Percentiles rank a stretch among this genome's conserved stretches.
Evolutionary conservation across 2,888 invertebrate species (phyloP).

Genomic region (Coelinius sp.): DNA sequence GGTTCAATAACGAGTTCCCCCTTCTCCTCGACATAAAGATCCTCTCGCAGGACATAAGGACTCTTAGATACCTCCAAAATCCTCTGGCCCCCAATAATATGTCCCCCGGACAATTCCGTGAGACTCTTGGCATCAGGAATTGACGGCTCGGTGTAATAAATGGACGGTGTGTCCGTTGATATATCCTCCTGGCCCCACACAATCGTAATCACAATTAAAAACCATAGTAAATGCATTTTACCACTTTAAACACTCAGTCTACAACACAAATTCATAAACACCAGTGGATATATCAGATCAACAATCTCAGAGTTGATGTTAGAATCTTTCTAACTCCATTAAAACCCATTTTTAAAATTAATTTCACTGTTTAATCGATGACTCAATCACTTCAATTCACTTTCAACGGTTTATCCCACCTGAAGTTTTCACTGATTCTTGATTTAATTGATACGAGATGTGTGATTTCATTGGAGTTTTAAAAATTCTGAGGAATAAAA

Average conservation of each 20-base stretch:
- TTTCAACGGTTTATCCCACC: constrained; percentile 1
- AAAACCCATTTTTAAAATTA: neutral
- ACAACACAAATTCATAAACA: neutral
- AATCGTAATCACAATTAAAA: constrained; percentile 17
- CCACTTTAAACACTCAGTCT: neutral
- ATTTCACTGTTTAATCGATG: neutral
- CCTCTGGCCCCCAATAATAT: constrained; percentile 75
- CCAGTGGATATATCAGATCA: neutral
- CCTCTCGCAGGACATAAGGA: constrained; percentile 85
- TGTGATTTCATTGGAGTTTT: neutral
- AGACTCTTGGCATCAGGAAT: constrained; percentile 48
- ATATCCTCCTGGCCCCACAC: constrained; percentile 47
- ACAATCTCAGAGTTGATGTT: neutral
- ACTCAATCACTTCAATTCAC: neutral
- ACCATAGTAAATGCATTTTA: neutral
- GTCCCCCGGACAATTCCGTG: constrained; percentile 78
- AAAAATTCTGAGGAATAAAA: neutral
- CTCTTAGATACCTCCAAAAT: constrained; percentile 75
- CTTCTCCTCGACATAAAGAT: constrained; percentile 83
- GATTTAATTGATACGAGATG: neutral
- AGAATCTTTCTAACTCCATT: neutral
- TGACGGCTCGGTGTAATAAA: constrained; percentile 66
- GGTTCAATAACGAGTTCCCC: constrained; percentile 89
- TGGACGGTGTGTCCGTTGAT: constrained; percentile 57
- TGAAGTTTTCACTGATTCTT: neutral